A percentile compares a stretch with the other conserved stretches of the same genome.
Evolutionary conservation across 1,140 invertebrate species (phyloP).

Genomic region (Tribolium madens): DNA sequence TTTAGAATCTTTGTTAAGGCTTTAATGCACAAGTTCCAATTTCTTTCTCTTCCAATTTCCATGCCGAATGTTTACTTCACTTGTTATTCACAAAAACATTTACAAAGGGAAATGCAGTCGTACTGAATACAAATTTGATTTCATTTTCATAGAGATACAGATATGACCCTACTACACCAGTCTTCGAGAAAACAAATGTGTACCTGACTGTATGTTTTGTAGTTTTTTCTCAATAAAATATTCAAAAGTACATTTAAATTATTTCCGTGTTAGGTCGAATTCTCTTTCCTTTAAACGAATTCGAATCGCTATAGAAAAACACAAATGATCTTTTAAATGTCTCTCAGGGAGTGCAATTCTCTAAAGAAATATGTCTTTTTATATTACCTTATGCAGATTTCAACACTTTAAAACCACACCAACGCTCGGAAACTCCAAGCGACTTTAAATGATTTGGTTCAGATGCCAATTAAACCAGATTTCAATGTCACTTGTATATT

Average conservation of each 20-base stretch:
- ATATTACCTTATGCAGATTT: background rate
- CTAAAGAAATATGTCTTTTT: background rate
- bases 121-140: constrained; percentile 16
- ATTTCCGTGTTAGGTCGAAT: background rate
- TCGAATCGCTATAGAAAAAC: background rate
- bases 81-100: constrained; percentile 25
- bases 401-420: background rate
- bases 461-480: background rate
- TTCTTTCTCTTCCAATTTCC: background rate
- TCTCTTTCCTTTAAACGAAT: background rate
- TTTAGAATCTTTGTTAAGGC: background rate
- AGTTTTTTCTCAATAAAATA: background rate
- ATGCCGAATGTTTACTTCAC: background rate
- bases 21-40: constrained; percentile 9
- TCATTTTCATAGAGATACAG: constrained; percentile 3
- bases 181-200: constrained; percentile 8
- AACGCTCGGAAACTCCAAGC: background rate
- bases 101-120: constrained; percentile 10
- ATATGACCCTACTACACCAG: background rate
- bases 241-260: background rate
- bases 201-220: constrained; percentile 4
- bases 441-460: background rate
- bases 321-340: background rate
- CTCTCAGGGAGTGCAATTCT: background rate
- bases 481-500: background rate